Evolutionary conservation across 2,888 invertebrate genomes (phyloP), one percentile per base, ranked within the genome.

Genomic region (Lasioglossum vierecki): DNA sequence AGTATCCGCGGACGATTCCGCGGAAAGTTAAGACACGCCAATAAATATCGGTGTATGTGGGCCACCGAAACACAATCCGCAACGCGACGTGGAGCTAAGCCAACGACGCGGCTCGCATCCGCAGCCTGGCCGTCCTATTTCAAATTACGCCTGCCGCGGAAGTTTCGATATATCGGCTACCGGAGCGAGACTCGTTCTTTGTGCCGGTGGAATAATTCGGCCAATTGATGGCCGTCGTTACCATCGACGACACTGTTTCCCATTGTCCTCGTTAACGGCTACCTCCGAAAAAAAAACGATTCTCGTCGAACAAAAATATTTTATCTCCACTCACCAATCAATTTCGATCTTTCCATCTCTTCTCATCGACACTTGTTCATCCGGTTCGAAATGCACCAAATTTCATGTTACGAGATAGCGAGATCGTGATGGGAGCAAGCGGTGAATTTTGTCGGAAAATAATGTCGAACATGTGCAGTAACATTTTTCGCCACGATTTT

Each of bases 11-110:
- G 9, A 39, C 39, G 39, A 35, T 35, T 68, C 49, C 72, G 68
- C 46, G 53, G 76, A 79, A 89, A 91, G 88, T 86, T 88, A 84
- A 87, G 75, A 85, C 83, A 83, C 79, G 86, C 85, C 90, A 90
- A 91, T 91, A 92, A 92, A 92, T 91, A 92, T 89, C 85, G 80
- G 87, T 72, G 90, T 90, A 93, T 93, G 91, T 90, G 90, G 93
- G 91, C 87, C 92, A 93, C 84, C 87, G 88, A 91, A 92, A 93
- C 90, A 91, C 89, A 89, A 88, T 93, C 92, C 91, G 93, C 93
- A 94, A 93, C 93, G 93, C 93, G 92, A 90, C 92, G 93, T 94
- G 93, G 93, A 94, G 90, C 91, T 92, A 91, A 92, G 93, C 94
- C 94, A 94, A 94, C 92, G 86, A 88, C 88, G 90, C 90, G 89